These are phyloP conservation scores for Ictalurus furcatus DNA, from an alignment of 2,113 vertebrate species.

Conservation along the genomic window DNA sequence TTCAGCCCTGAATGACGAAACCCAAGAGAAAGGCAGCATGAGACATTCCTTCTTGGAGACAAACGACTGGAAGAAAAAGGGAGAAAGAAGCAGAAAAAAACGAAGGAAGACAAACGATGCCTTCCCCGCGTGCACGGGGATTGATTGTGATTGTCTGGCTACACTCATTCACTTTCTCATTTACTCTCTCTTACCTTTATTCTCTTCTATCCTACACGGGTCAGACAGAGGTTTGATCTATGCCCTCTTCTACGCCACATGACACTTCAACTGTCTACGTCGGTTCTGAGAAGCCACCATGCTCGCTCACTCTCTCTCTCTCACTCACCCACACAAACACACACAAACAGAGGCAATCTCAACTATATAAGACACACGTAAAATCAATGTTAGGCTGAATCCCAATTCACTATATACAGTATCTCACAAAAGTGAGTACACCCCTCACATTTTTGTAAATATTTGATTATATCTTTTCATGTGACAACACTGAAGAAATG, in stretches of 20 bases:
- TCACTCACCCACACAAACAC: background rate
- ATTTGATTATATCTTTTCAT: too few species aligned
- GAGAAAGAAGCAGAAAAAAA: background rate
- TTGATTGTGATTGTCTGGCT: slow-evolving; percentile 25
- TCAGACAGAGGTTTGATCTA: background rate
- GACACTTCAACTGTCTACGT: background rate
- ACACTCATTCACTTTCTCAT: slow-evolving; percentile 15
- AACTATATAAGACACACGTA: background rate
- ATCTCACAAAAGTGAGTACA: too few species aligned
- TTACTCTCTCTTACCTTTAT: slow-evolving; percentile 9
- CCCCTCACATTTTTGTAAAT: too few species aligned
- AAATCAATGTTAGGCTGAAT: background rate
- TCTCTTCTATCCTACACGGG: background rate
- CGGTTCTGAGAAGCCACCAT: background rate
- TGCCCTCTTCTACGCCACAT: background rate
- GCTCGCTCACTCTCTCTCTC: background rate
- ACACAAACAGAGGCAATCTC: background rate
- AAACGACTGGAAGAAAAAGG: background rate
- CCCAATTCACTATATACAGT: background rate
- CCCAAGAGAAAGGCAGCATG: background rate
- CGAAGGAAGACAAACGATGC: slow-evolving; percentile 17
- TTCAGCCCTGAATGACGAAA: slow-evolving; percentile 29
- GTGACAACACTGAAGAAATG: too few species aligned
- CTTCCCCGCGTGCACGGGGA: background rate
- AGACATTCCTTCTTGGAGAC: background rate